phyloP scores from a whole-genome alignment of 2,888 invertebrate genomes.

The Calliphora vomitoria region DNA sequence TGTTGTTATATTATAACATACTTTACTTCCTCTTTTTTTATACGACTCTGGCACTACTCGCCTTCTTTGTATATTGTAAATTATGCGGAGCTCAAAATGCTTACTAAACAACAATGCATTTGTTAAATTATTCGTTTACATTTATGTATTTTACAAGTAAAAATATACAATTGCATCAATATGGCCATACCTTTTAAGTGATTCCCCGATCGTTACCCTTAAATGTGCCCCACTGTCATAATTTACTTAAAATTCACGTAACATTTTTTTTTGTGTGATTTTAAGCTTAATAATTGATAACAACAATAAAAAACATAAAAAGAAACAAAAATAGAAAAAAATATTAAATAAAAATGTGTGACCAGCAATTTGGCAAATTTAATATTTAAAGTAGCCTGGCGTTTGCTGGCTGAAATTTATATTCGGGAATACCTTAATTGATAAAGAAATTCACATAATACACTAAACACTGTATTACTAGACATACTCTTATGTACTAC shows the following conservation, averaged over 20 bases:
- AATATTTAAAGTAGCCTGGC: not conserved
- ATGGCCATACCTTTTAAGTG: slow-evolving; percentile 9
- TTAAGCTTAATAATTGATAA: slow-evolving; percentile 26
- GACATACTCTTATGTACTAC: not conserved
- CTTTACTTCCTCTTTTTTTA: slow-evolving; percentile 43
- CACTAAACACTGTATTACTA: not conserved
- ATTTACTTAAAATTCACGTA: slow-evolving; percentile 26
- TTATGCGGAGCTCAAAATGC: slow-evolving; percentile 39
- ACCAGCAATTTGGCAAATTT: not conserved
- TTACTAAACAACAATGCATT: slow-evolving; percentile 52
- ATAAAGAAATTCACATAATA: slow-evolving; percentile 23
- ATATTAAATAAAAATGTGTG: not conserved
- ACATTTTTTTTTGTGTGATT: slow-evolving; percentile 14
- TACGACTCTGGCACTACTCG: slow-evolving; percentile 23
- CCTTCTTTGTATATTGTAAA: slow-evolving; percentile 43
- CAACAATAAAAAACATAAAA: not conserved
- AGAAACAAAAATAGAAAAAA: not conserved
- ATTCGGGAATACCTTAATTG: not conserved
- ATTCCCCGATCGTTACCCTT: not conserved
- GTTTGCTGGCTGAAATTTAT: not conserved
- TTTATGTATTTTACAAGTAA: slow-evolving; percentile 14
- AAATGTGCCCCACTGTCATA: not conserved
- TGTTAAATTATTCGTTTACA: slow-evolving; percentile 39
- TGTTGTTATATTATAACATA: not conserved
- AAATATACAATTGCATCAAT: slow-evolving; percentile 46